These are phyloP conservation scores for Cinclus mexicanus DNA, from an alignment of 2,113 vertebrate genomes.

Conservation along the genomic window DNA sequence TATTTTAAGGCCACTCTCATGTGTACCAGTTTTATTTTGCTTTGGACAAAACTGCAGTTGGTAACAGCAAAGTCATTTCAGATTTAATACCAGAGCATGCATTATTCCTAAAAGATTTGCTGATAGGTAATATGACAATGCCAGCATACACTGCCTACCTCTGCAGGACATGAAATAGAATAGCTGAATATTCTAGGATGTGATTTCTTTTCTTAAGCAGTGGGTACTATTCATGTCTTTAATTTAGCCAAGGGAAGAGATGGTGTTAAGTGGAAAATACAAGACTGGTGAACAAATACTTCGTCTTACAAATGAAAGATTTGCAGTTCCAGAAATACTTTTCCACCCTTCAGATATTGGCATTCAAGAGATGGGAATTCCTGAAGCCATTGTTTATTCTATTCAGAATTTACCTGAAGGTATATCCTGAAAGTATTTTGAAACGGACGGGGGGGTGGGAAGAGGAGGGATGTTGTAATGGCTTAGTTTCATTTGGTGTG, in stretches of 20 bases:
- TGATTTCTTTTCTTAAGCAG: background rate
- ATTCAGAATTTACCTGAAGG: conserved; percentile 93
- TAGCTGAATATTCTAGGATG: background rate
- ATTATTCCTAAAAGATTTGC: background rate
- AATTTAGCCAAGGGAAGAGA: conserved; percentile 90
- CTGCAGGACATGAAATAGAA: background rate
- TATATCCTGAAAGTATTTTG: conserved; percentile 47
- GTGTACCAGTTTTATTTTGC: background rate
- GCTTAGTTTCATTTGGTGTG: background rate
- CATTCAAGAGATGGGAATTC: conserved; percentile 97
- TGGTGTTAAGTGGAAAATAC: conserved; percentile 94
- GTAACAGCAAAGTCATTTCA: background rate
- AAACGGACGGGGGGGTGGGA: background rate
- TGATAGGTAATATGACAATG: background rate
- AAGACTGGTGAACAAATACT: conserved; percentile 97
- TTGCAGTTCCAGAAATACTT: conserved; percentile 96
- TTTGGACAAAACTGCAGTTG: background rate
- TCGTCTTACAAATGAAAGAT: conserved; percentile 92
- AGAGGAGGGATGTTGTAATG: background rate
- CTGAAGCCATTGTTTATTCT: conserved; percentile 92
- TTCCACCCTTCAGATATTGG: conserved; percentile 96
- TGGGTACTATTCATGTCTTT: conserved; percentile 39
- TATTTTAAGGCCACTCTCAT: background rate
- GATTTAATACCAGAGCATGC: background rate
- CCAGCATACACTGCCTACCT: background rate